These are phyloP conservation scores for Sclerurus mexicanus DNA, from an alignment of 2,113 vertebrate genomes.

Conservation along the genomic window DNA sequence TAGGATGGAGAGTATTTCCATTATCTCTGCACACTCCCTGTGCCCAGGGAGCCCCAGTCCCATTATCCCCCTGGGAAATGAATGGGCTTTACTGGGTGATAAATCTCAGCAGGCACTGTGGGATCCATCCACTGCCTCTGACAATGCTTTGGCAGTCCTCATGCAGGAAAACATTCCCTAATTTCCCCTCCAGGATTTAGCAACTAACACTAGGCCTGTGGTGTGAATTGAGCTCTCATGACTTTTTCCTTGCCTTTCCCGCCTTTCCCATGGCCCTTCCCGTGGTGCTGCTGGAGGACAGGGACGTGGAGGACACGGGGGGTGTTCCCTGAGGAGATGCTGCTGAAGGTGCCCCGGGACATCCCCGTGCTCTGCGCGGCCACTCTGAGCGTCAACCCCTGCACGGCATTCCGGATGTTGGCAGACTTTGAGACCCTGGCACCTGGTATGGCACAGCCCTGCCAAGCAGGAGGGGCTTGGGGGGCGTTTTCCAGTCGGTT, in stretches of 20 bases:
- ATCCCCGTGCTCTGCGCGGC: conserved; percentile 87
- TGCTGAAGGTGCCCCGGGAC: conserved; percentile 81
- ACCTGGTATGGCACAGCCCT: conserved; percentile 74
- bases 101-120: accelerated
- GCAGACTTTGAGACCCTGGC: conserved; percentile 86
- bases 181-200: too few species aligned
- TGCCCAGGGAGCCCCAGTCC: neutral
- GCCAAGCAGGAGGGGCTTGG: accelerated
- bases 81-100: neutral
- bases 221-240: accelerated
- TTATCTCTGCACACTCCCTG: neutral
- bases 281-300: conserved; percentile 22
- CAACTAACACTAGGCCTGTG: accelerated
- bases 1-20: neutral
- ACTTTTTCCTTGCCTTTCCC: neutral
- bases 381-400: conserved; percentile 90
- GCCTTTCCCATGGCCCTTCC: neutral
- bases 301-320: conserved; percentile 88
- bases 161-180: accelerated
- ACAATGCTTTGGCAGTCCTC: neutral
- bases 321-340: conserved; percentile 72
- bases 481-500: accelerated
- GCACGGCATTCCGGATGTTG: conserved; percentile 91
- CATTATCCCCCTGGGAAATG: neutral
- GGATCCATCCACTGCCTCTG: neutral